Evolutionary conservation across 2,888 invertebrate genomes (phyloP), one percentile per base, ranked within the genome.

Genomic region (Heliothis peltigera): DNA sequence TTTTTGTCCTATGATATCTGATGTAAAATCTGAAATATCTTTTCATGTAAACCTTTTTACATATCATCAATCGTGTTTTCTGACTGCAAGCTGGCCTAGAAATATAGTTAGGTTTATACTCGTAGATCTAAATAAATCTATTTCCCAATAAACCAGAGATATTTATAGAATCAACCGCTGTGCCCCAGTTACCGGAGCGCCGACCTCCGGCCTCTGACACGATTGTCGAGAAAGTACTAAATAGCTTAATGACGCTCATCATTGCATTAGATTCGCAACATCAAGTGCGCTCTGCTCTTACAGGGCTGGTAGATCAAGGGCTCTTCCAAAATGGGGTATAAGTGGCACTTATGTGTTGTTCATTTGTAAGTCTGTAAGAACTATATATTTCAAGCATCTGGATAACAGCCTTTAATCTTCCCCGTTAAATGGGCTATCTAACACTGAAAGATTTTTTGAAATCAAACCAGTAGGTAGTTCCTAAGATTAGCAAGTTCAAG

Each of bases 201-300:
- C 44, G 73, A 72, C 65, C 70, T 77, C 64, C 53, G 64, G 49
- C 70, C 72, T 71, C 52, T 43, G 48, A 55, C 56, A 71, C 65
- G 25, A 57, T 63, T 60, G 62, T 19, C 46, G 69, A 74, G 75
- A 74, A 79, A 74, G 70, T 59, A 79, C 76, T 51, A 46, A 32
- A 44, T 62, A 21, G 56, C 46, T 51, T 59, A 62, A 79, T 69
- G 69, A 56, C 59, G 51, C 54, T 43, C 46, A 57, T 75, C 55
- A 75, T 51, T 49, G 53, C 59, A 18, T 79, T 74, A 69, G 79
- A 52, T 75, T 12, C 70, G 56, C 75, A 58, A 49, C 55, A 57
- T 75, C 54, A 61, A 73, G 58, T 58, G 69, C 72, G 44, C 22
- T 46, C 63, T 56, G 52, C 47, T 35, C n/a, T 43, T 47, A 1